These are phyloP conservation scores for Callosobruchus maculatus DNA, from an alignment of 2,888 invertebrate species.

Conservation along the genomic window DNA sequence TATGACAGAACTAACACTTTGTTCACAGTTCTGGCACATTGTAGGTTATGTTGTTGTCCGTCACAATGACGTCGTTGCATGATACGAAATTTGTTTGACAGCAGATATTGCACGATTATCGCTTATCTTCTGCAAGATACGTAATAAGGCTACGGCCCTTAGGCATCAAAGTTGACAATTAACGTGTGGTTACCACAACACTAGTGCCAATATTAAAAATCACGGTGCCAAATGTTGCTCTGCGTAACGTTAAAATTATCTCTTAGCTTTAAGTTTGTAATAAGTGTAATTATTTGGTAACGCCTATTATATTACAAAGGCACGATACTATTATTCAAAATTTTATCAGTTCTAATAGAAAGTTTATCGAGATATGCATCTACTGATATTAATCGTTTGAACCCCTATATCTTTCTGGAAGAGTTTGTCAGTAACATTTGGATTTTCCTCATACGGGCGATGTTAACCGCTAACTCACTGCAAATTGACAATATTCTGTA, in stretches of 20 bases:
- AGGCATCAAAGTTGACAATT: neutral
- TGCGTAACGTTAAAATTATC: neutral
- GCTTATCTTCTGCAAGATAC: no score
- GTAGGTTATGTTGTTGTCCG: no score
- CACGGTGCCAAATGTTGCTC: neutral
- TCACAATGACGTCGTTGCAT: no score
- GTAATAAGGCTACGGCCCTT: no score
- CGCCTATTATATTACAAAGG: conserved; percentile 23
- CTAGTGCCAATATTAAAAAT: neutral
- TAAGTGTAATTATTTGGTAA: neutral
- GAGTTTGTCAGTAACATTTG: neutral
- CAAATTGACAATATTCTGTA: neutral
- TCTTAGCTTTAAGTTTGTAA: neutral
- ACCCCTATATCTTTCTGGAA: conserved; percentile 10
- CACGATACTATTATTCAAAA: conserved; percentile 35
- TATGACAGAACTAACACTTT: no score
- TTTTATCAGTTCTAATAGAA: conserved; percentile 22
- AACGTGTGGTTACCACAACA: neutral
- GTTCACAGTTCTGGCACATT: no score
- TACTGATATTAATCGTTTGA: conserved; percentile 30
- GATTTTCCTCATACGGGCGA: neutral
- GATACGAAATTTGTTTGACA: no score
- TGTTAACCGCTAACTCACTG: conserved; percentile 2
- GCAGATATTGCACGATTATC: no score
- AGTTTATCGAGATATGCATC: conserved; percentile 33